A percentile compares a stretch with the other conserved stretches of the same genome.
Conservation (phyloP, 2,888 invertebrate genomes). For the Thecocarcelia acutangulata region DNA sequence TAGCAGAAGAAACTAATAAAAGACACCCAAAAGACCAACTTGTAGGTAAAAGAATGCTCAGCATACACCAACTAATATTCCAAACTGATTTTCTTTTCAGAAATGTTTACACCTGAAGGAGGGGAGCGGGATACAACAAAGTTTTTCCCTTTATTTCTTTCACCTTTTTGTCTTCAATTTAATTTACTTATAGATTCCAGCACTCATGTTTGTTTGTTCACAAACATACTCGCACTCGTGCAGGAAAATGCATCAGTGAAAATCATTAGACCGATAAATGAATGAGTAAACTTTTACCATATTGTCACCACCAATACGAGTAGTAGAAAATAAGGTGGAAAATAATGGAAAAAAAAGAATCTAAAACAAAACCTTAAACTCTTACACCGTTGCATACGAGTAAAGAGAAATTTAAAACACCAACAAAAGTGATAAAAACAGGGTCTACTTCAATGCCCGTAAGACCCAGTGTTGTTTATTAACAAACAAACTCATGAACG, state of each 20-base stretch:
- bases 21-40: constrained; percentile 70
- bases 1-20: constrained; percentile 57
- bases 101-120: not conserved
- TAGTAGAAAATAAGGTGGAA: constrained; percentile 29
- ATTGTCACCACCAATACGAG: constrained; percentile 65
- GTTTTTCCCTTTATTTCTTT: constrained; percentile 2
- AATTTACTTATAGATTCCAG: constrained; percentile 28
- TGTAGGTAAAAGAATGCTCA: constrained; percentile 50
- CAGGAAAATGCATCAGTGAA: constrained; percentile 72
- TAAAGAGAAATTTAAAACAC: too few relatives aligned
- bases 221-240: constrained; percentile 44
- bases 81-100: constrained; percentile 52
- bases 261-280: constrained; percentile 75
- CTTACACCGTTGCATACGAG: constrained; percentile 28
- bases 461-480: too few relatives aligned
- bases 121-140: not conserved
- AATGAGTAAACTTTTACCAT: constrained; percentile 73
- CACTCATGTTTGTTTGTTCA: constrained; percentile 29
- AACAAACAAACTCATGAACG: too few relatives aligned
- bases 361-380: not conserved
- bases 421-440: too few relatives aligned
- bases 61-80: constrained; percentile 16
- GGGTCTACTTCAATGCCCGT: too few relatives aligned
- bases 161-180: constrained; percentile 31
- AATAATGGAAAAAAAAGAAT: constrained; percentile 5